These are phyloP conservation scores for Xestobium rufovillosum DNA, from an alignment of 2,888 invertebrate genomes.

Conservation along the genomic window DNA sequence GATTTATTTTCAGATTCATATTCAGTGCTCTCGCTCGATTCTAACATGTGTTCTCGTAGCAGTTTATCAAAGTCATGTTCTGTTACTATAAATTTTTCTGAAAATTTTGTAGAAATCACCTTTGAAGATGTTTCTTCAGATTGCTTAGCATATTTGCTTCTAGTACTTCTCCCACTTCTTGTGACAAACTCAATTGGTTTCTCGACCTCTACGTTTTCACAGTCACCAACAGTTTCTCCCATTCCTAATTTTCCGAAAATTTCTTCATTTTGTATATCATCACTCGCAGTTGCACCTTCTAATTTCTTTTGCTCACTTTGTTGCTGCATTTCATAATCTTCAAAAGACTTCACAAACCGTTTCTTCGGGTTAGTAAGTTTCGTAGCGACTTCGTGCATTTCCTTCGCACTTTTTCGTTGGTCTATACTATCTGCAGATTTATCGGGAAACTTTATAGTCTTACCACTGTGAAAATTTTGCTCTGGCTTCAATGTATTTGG, in stretches of 20 bases:
- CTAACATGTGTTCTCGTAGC: too few relatives aligned
- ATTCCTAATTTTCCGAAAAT: too few relatives aligned
- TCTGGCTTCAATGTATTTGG: constrained; percentile 30
- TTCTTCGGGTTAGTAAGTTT: constrained; percentile 41
- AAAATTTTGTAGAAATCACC: background rate
- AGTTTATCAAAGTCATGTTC: too few relatives aligned
- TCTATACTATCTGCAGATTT: constrained; percentile 21
- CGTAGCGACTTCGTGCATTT: constrained; percentile 25
- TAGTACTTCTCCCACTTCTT: background rate
- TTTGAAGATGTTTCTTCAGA: constrained; percentile 1
- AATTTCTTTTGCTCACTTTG: constrained; percentile 22
- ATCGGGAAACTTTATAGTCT: constrained; percentile 39
- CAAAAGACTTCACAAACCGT: constrained; percentile 40
- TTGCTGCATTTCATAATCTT: constrained; percentile 35
- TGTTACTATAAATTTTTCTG: too few relatives aligned
- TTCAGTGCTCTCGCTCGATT: too few relatives aligned
- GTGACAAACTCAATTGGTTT: constrained; percentile 14
- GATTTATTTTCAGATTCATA: too few relatives aligned
- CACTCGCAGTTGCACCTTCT: background rate
- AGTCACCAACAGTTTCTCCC: constrained; percentile 15
- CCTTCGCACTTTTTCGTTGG: constrained; percentile 16
- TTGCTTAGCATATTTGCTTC: constrained; percentile 1
- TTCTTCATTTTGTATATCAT: too few relatives aligned
- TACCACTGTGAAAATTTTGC: constrained; percentile 40
- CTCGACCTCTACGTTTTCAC: constrained; percentile 15